Percentiles rank a stretch among this genome's conserved stretches.
Conservation (phyloP, 23 tunicate species). For the Aplidium turbinatum region DNA sequence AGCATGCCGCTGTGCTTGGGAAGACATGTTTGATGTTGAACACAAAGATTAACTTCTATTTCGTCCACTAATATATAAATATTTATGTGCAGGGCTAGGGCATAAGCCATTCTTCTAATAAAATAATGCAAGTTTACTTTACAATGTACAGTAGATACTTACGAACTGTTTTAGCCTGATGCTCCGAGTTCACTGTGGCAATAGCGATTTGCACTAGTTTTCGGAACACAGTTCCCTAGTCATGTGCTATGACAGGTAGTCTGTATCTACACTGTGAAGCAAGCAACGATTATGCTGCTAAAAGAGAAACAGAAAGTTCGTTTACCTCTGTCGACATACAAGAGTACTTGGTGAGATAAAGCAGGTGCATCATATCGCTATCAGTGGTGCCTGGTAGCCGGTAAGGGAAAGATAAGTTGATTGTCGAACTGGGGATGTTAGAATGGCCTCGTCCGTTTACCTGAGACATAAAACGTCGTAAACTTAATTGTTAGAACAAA, state of each 20-base stretch:
- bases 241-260: background rate
- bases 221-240: too few species aligned
- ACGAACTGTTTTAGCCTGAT: too few species aligned
- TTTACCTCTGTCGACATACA: constrained; percentile 40
- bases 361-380: constrained; percentile 25
- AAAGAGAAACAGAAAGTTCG: background rate
- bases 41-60: too few species aligned
- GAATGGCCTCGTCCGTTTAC: constrained; percentile 64
- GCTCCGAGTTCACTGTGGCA: too few species aligned
- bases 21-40: too few species aligned
- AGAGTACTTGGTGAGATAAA: constrained; percentile 51
- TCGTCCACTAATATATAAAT: too few species aligned
- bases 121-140: background rate
- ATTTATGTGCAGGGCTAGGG: too few species aligned
- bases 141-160: background rate
- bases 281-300: too few species aligned
- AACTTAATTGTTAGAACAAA: too few species aligned
- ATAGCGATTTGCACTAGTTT: too few species aligned
- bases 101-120: background rate
- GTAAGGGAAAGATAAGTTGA: constrained; percentile 43
- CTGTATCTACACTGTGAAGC: too few species aligned
- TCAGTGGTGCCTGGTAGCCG: constrained; percentile 4
- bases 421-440: constrained; percentile 50
- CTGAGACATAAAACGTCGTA: constrained; percentile 18
- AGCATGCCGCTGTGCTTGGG: too few species aligned